These are phyloP conservation scores for Paedocypris sp. DNA, from an alignment of 2,113 vertebrate species.

Conservation along the genomic window DNA sequence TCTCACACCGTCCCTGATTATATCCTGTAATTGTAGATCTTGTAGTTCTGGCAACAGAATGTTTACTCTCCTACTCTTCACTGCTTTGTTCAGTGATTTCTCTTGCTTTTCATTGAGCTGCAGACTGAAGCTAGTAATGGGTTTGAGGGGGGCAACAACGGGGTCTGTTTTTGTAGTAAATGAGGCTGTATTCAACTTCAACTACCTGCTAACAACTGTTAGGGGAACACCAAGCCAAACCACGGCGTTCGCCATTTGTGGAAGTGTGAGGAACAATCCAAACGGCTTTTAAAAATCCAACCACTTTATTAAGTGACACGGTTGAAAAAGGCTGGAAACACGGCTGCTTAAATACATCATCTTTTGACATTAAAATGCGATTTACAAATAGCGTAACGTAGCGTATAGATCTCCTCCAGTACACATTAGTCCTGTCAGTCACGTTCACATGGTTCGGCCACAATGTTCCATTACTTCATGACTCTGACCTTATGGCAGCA, in stretches of 20 bases:
- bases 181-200: background rate
- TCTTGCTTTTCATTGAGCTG: background rate
- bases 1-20: conserved; percentile 23
- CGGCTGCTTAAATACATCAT: conserved; percentile 73
- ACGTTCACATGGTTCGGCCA: background rate
- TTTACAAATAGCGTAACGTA: conserved; percentile 71
- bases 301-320: conserved; percentile 82
- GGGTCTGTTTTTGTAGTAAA: conserved; percentile 5
- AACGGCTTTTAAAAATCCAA: conserved; percentile 46
- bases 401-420: conserved; percentile 45
- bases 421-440: background rate
- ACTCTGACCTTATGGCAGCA: background rate
- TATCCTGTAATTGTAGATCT: conserved; percentile 22
- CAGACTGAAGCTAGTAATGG: background rate
- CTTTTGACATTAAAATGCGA: conserved; percentile 67
- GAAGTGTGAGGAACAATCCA: background rate
- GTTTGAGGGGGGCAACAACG: background rate
- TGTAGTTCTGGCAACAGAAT: background rate
- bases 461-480: background rate
- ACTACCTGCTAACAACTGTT: conserved; percentile 8
- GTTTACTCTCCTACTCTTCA: conserved; percentile 7
- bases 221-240: background rate
- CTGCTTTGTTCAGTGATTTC: background rate
- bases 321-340: conserved; percentile 66
- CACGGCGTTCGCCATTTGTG: conserved; percentile 16